phyloP scores from a whole-genome alignment of 2,797 vertebrate species.

The Thripadectes ignobilis region DNA sequence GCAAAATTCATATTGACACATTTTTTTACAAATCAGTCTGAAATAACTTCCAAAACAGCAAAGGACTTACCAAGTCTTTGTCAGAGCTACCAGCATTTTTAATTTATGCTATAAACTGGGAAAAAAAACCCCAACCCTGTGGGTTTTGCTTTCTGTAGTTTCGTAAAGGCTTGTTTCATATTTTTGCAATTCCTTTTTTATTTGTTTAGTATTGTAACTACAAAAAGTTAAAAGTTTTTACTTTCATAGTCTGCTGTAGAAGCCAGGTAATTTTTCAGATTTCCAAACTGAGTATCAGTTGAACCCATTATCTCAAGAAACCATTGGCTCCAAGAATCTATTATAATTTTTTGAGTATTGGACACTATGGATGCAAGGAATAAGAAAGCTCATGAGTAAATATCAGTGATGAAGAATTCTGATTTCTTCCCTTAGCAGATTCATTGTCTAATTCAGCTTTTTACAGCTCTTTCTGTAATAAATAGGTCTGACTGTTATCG shows the following conservation, averaged over 20 bases:
- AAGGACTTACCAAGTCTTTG: background rate
- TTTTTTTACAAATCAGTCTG: background rate
- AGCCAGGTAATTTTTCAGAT: background rate
- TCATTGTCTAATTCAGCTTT: background rate
- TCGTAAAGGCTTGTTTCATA: background rate
- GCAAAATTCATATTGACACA: background rate
- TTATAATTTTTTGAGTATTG: background rate
- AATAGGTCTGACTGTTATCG: background rate
- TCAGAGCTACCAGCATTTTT: background rate
- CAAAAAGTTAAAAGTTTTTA: background rate
- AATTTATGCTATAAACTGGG: background rate
- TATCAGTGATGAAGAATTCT: background rate
- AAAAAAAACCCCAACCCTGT: background rate
- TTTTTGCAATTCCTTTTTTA: background rate
- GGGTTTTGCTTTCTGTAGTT: background rate
- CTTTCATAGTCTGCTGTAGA: background rate
- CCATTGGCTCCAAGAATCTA: background rate
- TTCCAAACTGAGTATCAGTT: background rate
- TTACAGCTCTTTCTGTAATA: background rate
- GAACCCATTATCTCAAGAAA: background rate
- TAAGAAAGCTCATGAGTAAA: background rate
- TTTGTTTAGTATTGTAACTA: background rate
- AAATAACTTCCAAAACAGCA: background rate
- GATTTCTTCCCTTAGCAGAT: background rate
- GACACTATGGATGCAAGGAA: background rate